Percentiles rank a stretch among this genome's conserved stretches.
Evolutionary conservation across 2,797 vertebrate species (phyloP).

Genomic region (Poecile montanus): DNA sequence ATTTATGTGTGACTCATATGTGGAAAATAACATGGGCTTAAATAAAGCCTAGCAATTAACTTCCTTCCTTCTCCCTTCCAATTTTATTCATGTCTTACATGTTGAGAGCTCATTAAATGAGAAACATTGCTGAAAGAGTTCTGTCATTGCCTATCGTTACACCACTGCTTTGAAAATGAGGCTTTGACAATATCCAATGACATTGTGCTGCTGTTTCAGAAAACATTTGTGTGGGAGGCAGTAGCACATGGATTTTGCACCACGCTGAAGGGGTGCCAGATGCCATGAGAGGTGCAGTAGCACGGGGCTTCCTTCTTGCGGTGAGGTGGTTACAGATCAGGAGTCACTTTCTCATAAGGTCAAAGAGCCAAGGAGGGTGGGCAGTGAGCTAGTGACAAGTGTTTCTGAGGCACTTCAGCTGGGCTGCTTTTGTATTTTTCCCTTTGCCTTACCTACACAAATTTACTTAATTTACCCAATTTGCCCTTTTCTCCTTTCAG

Average conservation of each 20-base stretch:
- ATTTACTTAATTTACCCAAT: neutral
- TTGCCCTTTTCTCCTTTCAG: neutral
- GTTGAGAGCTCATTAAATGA: neutral
- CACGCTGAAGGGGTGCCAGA: neutral
- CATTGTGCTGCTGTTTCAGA: neutral
- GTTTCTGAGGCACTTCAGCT: neutral
- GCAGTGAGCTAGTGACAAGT: neutral
- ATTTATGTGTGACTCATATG: conserved; percentile 5
- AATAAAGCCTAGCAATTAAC: conserved; percentile 18
- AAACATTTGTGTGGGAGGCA: neutral
- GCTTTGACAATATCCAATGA: neutral
- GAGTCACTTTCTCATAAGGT: neutral
- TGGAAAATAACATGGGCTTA: conserved; percentile 23
- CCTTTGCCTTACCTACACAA: neutral
- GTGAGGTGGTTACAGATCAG: neutral
- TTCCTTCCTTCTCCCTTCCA: neutral
- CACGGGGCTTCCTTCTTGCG: neutral
- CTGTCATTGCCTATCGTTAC: neutral
- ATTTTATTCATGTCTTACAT: conserved; percentile 3
- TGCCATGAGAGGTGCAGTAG: neutral
- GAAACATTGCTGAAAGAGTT: neutral
- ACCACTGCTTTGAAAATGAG: neutral
- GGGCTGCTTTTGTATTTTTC: neutral
- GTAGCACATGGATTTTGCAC: neutral
- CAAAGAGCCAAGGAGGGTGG: neutral